Conservation (phyloP, 2,888 invertebrate genomes). For the Xylocampa areola region DNA sequence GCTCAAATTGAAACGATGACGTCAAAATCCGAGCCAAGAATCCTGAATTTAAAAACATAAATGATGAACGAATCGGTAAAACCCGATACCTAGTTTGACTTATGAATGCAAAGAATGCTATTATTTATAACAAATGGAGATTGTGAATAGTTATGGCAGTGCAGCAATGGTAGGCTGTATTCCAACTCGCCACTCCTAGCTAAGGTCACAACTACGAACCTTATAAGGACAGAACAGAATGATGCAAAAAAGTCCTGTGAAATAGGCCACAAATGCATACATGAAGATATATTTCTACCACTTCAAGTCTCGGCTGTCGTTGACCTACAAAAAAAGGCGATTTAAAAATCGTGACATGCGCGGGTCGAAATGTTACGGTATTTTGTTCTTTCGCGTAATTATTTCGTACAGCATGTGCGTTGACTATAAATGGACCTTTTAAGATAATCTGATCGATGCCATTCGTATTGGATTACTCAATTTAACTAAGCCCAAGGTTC, state of each 20-base stretch:
- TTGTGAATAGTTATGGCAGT: slow-evolving; percentile 35
- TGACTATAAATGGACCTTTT: slow-evolving; percentile 63
- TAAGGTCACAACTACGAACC: slow-evolving; percentile 43
- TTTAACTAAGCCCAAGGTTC: slow-evolving; percentile 61
- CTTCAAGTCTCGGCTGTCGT: slow-evolving; percentile 68
- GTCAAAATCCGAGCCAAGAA: slow-evolving; percentile 30
- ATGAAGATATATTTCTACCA: slow-evolving; percentile 66
- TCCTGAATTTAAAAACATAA: slow-evolving; percentile 28
- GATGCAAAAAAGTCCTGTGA: slow-evolving; percentile 66
- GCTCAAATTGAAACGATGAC: slow-evolving; percentile 22
- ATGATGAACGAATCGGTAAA: slow-evolving; percentile 52
- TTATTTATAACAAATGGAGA: slow-evolving; percentile 20
- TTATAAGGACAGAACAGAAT: slow-evolving; percentile 55
- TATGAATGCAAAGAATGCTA: slow-evolving; percentile 40
- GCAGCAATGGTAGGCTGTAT: slow-evolving; percentile 21
- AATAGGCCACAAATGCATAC: slow-evolving; percentile 67
- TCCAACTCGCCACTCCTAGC: slow-evolving; percentile 27
- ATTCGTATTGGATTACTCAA: slow-evolving; percentile 62
- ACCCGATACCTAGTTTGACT: slow-evolving; percentile 38
- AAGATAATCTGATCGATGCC: slow-evolving; percentile 60
- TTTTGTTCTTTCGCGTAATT: slow-evolving; percentile 63
- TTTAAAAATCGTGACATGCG: slow-evolving; percentile 71
- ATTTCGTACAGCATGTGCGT: slow-evolving; percentile 60
- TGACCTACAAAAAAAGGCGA: slow-evolving; percentile 72
- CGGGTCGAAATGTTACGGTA: slow-evolving; percentile 65